Base-by-base conservation (phyloP, 1,140 invertebrate species). In the Aphelinus atriplicis region DNA sequence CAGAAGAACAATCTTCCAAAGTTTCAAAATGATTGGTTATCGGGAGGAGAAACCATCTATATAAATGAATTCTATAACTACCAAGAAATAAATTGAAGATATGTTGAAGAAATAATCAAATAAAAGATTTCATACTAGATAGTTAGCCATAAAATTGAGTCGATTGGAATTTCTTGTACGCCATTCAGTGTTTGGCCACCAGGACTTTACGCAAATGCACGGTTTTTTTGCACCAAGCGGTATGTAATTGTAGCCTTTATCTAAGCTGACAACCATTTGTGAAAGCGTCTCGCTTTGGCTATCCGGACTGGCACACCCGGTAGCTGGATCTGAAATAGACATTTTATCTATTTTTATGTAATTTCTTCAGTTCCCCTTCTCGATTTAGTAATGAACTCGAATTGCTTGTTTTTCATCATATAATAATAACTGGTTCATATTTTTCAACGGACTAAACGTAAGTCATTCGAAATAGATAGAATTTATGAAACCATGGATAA, bases 121-220 rank as follows among this genome's bases (percentile, higher is more conserved):
- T 56, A 46, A 69, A 63, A 57, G 46, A 53, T 71, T 61, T 80
- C 83, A 76, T 67, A 86, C 87, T 4, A 88, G 79, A 71, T 80
- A 84, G 4, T 81, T 71, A 4, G 79, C 82, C 53, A 87, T 84
- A 60, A 76, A 83, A 2, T 58, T 55, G 7, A 88, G 81, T 71
- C 73, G 79, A 73, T 88, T 88, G 48, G 79, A 81, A 62, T 87
- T 87, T 48, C 77, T 73, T 47, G 83, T 83, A 57, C 87, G 81
- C 84, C 86, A 87, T 60, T 87, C 83, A 4, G 84, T 69, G 72
- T 88, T 87, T 1, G 86, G 86, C 87, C 86, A 88, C 78, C 81
- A 83, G 5, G 86, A 87, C 77, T 82, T 87, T 43, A 88, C 80
- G 75, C 84, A 83, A 72, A 87, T 74, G 50, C 84, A 87, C 5